Percentiles rank a stretch among this genome's conserved stretches.
phyloP scores from a whole-genome alignment of 2,888 invertebrate species.

The Isotomurus palustris region DNA sequence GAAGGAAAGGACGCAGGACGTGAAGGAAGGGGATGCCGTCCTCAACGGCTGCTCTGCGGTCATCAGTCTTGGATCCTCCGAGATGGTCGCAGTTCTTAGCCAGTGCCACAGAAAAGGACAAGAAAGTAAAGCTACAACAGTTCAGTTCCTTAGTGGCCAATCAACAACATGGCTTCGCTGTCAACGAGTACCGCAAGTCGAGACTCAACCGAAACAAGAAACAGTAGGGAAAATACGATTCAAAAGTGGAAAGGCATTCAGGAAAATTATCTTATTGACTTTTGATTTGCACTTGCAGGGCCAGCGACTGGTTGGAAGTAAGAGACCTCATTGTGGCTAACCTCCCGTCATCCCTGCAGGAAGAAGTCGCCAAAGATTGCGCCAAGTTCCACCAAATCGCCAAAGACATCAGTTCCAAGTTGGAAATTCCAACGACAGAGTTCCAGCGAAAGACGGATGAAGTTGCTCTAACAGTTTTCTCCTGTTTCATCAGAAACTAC shows the following conservation, averaged over 20 bases:
- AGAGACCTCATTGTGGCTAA: slow-evolving; percentile 20
- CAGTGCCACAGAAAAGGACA: slow-evolving; percentile 18
- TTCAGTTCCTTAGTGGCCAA: slow-evolving; percentile 7
- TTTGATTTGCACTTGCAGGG: slow-evolving; percentile 7
- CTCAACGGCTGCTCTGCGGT: slow-evolving; percentile 7
- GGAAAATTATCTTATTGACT: background rate
- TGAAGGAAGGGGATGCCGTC: slow-evolving; percentile 12
- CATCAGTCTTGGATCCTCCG: slow-evolving; percentile 22
- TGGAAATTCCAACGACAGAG: slow-evolving; percentile 21
- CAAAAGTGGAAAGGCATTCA: no score
- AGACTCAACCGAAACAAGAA: slow-evolving; percentile 18
- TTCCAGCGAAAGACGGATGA: slow-evolving; percentile 15
- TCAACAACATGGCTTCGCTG: slow-evolving; percentile 17
- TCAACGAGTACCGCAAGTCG: slow-evolving; percentile 28
- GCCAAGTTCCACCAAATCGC: slow-evolving; percentile 27
- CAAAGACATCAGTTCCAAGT: slow-evolving; percentile 22
- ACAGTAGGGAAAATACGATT: no score
- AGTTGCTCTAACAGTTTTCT: slow-evolving; percentile 20
- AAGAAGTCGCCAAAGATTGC: slow-evolving; percentile 15
- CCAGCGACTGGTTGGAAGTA: slow-evolving; percentile 21
- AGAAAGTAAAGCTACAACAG: slow-evolving; percentile 6
- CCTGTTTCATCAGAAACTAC: slow-evolving; percentile 22
- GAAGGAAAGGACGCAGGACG: background rate
- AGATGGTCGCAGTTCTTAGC: slow-evolving; percentile 17
- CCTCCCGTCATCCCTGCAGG: slow-evolving; percentile 13